A percentile compares a stretch with the other conserved stretches of the same genome.
phyloP scores from a whole-genome alignment of 2,113 vertebrate genomes.

The Kryptolebias marmoratus region DNA sequence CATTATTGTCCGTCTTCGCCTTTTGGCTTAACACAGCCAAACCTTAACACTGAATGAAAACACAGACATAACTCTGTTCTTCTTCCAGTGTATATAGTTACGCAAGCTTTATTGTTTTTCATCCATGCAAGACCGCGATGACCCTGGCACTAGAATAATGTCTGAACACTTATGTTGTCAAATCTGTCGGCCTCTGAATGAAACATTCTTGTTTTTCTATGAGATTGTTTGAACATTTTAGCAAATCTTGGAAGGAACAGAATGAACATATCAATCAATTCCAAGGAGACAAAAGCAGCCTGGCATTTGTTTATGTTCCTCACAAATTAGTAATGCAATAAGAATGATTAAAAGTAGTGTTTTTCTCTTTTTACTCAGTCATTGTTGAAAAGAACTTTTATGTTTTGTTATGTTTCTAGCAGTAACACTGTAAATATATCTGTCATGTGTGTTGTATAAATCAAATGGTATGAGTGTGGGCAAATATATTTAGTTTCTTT shows the following conservation, averaged over 20 bases:
- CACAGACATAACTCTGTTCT: too few species aligned
- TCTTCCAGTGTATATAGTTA: too few species aligned
- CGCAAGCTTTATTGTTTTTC: background rate
- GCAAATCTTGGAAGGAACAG: slow-evolving; percentile 33
- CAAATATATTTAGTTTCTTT: slow-evolving; percentile 34
- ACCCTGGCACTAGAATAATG: background rate
- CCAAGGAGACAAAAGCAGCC: slow-evolving; percentile 24
- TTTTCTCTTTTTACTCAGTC: slow-evolving; percentile 41
- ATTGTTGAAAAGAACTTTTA: slow-evolving; percentile 17
- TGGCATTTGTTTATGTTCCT: slow-evolving; percentile 32
- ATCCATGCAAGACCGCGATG: background rate
- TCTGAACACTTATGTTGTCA: background rate
- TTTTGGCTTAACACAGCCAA: too few species aligned
- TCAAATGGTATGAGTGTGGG: slow-evolving; percentile 32
- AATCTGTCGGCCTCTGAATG: slow-evolving; percentile 6
- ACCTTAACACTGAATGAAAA: too few species aligned
- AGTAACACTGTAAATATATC: slow-evolving; percentile 23
- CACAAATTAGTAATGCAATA: slow-evolving; percentile 52
- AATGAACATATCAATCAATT: slow-evolving; percentile 37
- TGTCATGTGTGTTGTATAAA: slow-evolving; percentile 23
- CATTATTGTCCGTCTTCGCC: too few species aligned
- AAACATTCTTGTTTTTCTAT: slow-evolving; percentile 1
- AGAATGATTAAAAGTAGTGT: slow-evolving; percentile 44
- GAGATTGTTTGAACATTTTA: slow-evolving; percentile 35
- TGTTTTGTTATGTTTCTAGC: slow-evolving; percentile 25